phyloP scores from a whole-genome alignment of 1,140 invertebrate genomes.

The Manduca sexta region DNA sequence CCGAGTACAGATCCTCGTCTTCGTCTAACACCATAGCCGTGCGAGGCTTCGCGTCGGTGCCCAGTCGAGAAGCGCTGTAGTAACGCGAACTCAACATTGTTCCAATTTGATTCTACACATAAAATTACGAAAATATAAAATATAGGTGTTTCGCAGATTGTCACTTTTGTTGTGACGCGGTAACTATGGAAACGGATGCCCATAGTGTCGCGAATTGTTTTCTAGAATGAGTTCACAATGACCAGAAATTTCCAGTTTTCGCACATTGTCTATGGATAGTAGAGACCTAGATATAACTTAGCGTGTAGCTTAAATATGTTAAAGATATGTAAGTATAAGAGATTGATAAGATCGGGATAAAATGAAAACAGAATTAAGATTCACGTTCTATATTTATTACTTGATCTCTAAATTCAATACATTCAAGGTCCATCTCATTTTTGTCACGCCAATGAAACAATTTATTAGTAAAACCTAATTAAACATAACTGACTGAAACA shows the following conservation, averaged over 20 bases:
- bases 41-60: constrained; percentile 39
- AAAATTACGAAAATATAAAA: too few relatives aligned
- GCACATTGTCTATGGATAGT: too few relatives aligned
- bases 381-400: constrained; percentile 59
- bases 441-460: constrained; percentile 56
- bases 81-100: constrained; percentile 51
- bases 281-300: too few relatives aligned
- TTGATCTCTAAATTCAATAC: constrained; percentile 60
- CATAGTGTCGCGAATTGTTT: too few relatives aligned
- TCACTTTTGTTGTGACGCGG: constrained; percentile 60
- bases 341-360: too few relatives aligned
- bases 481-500: constrained; percentile 51
- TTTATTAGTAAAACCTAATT: constrained; percentile 28
- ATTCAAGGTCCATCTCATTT: constrained; percentile 55
- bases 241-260: too few relatives aligned
- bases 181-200: constrained; percentile 38
- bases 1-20: constrained; percentile 61
- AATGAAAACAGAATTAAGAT: constrained; percentile 3
- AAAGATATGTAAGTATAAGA: too few relatives aligned
- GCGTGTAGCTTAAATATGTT: too few relatives aligned
- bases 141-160: too few relatives aligned
- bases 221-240: too few relatives aligned
- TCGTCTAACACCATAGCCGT: constrained; percentile 53
- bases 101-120: too few relatives aligned
- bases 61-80: constrained; percentile 43